These are phyloP conservation scores for Laupala kohalensis DNA, from an alignment of 1,140 invertebrate species.

Conservation along the genomic window DNA sequence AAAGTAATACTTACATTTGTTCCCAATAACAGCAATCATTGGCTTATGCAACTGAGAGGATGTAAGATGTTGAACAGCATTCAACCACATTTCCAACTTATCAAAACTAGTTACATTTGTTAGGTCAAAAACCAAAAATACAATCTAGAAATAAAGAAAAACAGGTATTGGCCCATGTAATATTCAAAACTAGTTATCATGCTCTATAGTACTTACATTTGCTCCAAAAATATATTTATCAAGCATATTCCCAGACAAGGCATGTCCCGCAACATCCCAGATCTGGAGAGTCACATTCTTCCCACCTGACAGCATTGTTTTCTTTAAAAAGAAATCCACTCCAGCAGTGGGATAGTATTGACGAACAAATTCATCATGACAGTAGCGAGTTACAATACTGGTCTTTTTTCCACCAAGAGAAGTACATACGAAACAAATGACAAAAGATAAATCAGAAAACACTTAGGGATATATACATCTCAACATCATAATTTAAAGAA, in stretches of 20 bases:
- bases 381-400: slow-evolving; percentile 52
- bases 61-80: slow-evolving; percentile 42
- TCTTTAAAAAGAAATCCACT: slow-evolving; percentile 66
- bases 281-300: slow-evolving; percentile 59
- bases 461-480: too few relatives aligned
- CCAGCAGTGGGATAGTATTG: slow-evolving; percentile 62
- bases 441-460: too few relatives aligned
- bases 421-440: too few relatives aligned
- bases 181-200: background rate
- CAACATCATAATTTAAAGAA: too few relatives aligned
- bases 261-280: slow-evolving; percentile 72
- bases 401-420: too few relatives aligned
- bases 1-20: slow-evolving; percentile 51
- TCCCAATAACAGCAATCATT: slow-evolving; percentile 63
- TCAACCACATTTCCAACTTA: slow-evolving; percentile 59
- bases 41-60: slow-evolving; percentile 40
- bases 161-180: background rate
- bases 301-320: slow-evolving; percentile 49
- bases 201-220: slow-evolving; percentile 42
- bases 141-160: slow-evolving; percentile 42
- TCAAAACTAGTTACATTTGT: slow-evolving; percentile 72
- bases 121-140: slow-evolving; percentile 77
- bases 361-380: slow-evolving; percentile 59
- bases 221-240: slow-evolving; percentile 69
- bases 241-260: slow-evolving; percentile 62